Conservation (phyloP, 2,888 invertebrate species). For the Nezara viridula region DNA sequence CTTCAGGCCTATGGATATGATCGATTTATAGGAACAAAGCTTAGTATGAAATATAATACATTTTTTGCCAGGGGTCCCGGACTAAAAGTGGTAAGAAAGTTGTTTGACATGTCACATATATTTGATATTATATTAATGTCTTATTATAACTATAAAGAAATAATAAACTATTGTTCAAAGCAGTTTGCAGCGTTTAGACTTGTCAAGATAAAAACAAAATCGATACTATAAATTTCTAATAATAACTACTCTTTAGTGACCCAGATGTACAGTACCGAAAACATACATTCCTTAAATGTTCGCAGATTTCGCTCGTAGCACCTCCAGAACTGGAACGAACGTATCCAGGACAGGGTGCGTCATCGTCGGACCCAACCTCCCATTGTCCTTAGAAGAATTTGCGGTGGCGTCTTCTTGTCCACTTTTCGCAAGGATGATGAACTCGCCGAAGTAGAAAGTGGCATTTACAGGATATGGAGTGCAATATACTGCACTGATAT, state of each 20-base stretch:
- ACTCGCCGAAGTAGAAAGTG: neutral
- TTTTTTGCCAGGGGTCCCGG: no score
- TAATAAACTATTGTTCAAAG: no score
- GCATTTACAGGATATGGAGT: neutral
- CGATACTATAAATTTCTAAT: no score
- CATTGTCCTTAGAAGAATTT: neutral
- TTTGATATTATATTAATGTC: no score
- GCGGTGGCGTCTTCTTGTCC: slow-evolving; percentile 24
- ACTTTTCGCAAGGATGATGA: neutral
- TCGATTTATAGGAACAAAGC: no score
- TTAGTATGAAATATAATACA: no score
- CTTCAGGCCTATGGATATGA: no score
- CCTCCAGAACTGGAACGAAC: neutral
- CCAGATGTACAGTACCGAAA: neutral
- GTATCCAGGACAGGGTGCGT: neutral
- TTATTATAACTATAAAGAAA: no score
- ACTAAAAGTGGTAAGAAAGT: no score
- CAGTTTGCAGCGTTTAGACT: no score
- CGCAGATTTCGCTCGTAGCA: neutral
- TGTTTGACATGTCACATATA: no score
- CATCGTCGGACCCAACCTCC: neutral
- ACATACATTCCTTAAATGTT: slow-evolving; percentile 17
- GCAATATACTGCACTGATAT: neutral
- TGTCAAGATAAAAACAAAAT: no score
- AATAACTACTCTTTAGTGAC: neutral